phyloP scores from a whole-genome alignment of 2,113 vertebrate genomes.

The Ursus arctos region DNA sequence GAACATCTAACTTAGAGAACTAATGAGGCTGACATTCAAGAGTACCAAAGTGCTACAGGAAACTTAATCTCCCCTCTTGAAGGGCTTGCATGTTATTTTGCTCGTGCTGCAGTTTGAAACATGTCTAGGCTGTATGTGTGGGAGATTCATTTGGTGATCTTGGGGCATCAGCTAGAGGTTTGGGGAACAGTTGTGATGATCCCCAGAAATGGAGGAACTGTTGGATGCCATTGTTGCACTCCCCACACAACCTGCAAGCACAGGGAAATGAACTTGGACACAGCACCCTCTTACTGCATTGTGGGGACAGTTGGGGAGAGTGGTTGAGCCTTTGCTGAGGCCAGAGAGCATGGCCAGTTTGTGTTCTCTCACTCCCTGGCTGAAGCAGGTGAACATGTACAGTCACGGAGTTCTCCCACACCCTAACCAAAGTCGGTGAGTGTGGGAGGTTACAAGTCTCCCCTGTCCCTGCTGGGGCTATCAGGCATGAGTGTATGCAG shows the following conservation, averaged over 20 bases:
- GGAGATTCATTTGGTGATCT: background rate
- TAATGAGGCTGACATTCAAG: background rate
- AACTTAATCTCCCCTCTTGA: background rate
- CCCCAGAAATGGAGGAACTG: background rate
- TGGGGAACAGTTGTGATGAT: background rate
- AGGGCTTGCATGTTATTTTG: background rate
- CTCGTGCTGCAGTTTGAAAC: background rate
- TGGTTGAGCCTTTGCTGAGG: background rate
- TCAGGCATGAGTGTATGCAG: background rate
- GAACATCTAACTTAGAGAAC: background rate
- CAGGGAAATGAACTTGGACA: background rate
- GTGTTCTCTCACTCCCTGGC: background rate
- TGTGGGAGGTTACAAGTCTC: background rate
- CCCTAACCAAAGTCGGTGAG: background rate
- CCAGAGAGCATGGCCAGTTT: background rate
- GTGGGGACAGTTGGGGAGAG: background rate
- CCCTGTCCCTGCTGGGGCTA: background rate
- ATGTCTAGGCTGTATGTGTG: background rate
- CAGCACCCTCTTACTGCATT: background rate
- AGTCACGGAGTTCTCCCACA: background rate
- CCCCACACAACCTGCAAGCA: background rate
- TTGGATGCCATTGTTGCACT: background rate
- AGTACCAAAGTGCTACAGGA: background rate
- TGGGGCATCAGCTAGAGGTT: background rate
- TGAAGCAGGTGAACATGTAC: background rate